phyloP scores from a whole-genome alignment of 1,140 invertebrate genomes.

The Dendrolimus punctatus region DNA sequence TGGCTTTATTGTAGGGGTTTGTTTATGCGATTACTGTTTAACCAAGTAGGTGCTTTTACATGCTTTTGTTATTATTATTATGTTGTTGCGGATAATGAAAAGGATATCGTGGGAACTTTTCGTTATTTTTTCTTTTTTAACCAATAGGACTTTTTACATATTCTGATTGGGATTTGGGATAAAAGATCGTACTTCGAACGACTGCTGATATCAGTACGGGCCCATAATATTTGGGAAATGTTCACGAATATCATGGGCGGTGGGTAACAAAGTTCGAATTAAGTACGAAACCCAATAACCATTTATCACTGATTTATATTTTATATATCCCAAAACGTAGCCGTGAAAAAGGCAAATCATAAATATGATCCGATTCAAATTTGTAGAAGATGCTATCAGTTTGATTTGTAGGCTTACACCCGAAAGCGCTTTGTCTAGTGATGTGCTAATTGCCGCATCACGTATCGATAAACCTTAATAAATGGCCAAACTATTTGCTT shows the following conservation, averaged over 20 bases:
- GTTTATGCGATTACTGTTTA: constrained; percentile 72
- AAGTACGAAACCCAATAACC: constrained; percentile 48
- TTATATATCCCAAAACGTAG: constrained; percentile 66
- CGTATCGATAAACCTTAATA: constrained; percentile 50
- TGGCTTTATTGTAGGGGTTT: constrained; percentile 71
- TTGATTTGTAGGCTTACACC: constrained; percentile 71
- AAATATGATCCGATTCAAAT: constrained; percentile 74
- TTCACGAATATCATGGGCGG: constrained; percentile 10
- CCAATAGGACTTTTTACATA: constrained; percentile 12
- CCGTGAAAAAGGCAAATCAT: constrained; percentile 71
- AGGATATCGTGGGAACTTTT: constrained; percentile 37
- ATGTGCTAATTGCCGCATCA: constrained; percentile 56
- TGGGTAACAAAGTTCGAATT: constrained; percentile 40
- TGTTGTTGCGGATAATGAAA: constrained; percentile 60
- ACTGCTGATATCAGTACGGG: background rate
- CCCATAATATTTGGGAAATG: background rate
- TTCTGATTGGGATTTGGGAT: constrained; percentile 15
- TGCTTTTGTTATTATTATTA: constrained; percentile 69
- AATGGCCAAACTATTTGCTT: constrained; percentile 14
- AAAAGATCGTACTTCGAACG: constrained; percentile 9
- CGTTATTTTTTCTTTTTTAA: constrained; percentile 18
- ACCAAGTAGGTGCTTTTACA: constrained; percentile 65
- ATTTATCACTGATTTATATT: constrained; percentile 67
- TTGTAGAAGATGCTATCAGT: constrained; percentile 72
- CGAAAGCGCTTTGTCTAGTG: constrained; percentile 64